Percentiles rank a stretch among this genome's conserved stretches.
Evolutionary conservation across 2,797 vertebrate species (phyloP).

Genomic region (Gallinago nigripennis): DNA sequence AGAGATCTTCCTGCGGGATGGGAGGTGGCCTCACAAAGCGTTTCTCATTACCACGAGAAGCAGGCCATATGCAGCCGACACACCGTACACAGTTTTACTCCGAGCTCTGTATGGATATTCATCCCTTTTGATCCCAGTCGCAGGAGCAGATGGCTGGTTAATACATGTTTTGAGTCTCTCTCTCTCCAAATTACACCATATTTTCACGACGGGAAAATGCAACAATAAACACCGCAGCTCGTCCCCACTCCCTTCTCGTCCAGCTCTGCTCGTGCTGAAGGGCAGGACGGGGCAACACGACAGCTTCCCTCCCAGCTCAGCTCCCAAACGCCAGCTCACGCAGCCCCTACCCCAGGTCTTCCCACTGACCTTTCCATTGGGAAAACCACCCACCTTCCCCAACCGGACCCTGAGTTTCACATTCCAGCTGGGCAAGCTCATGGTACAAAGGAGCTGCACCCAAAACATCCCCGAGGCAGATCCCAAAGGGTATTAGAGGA

Average conservation of each 20-base stretch:
- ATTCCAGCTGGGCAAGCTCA: neutral
- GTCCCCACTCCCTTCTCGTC: neutral
- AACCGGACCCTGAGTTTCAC: neutral
- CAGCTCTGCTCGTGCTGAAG: neutral
- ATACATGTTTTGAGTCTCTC: neutral
- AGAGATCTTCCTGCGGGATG: neutral
- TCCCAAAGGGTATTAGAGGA: neutral
- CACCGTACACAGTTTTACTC: accelerated
- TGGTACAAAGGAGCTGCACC: neutral
- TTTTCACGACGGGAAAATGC: neutral
- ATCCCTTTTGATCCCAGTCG: neutral
- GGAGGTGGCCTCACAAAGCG: neutral
- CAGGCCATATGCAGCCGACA: neutral
- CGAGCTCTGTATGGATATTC: neutral
- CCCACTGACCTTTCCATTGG: neutral
- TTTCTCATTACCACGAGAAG: neutral
- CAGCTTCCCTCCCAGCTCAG: neutral
- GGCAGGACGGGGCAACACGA: neutral
- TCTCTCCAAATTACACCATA: neutral
- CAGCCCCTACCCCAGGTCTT: neutral
- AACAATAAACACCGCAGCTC: neutral
- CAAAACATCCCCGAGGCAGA: neutral
- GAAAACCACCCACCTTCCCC: neutral
- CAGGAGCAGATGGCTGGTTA: slow-evolving; percentile 44
- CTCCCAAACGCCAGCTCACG: slow-evolving; percentile 4